Conservation (phyloP, 2,888 invertebrate genomes). For the Myopa testacea region DNA sequence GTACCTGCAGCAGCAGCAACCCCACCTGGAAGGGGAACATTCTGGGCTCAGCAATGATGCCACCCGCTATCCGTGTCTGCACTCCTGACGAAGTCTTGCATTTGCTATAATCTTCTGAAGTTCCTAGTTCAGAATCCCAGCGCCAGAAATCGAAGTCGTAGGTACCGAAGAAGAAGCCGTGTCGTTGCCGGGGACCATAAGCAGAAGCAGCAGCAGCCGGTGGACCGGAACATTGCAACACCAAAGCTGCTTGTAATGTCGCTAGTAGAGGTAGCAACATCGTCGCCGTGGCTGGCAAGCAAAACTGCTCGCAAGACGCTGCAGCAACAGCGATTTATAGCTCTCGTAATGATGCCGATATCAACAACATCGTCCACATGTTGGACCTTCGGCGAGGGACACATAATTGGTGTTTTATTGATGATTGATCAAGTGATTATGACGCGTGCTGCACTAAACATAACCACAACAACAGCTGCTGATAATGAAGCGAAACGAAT, state of each 20-base stretch:
- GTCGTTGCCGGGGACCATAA: conserved; percentile 3
- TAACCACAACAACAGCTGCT: background rate
- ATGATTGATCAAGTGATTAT: conserved; percentile 2
- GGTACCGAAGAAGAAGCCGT: conserved; percentile 18
- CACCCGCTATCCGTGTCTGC: conserved; percentile 59
- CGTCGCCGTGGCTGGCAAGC: background rate
- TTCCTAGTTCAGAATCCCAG: conserved; percentile 4
- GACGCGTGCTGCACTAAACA: background rate
- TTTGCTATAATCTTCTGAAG: conserved; percentile 9
- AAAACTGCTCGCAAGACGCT: background rate
- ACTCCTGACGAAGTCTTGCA: background rate
- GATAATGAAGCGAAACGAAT: background rate
- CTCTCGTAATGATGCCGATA: background rate
- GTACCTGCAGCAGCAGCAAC: conserved; percentile 52
- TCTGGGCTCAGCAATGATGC: conserved; percentile 56
- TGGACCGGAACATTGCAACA: background rate
- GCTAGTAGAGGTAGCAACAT: conserved; percentile 1
- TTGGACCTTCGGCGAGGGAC: background rate
- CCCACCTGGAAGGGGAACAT: conserved; percentile 64
- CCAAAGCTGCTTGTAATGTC: background rate
- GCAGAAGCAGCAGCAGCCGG: background rate
- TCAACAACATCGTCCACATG: background rate
- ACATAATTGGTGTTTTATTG: conserved; percentile 6
- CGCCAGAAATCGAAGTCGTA: conserved; percentile 33
- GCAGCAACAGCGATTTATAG: conserved; percentile 11